Evolutionary conservation across 2,888 invertebrate genomes (phyloP), one percentile per base, ranked within the genome.

Genomic region (Rapana venosa): DNA sequence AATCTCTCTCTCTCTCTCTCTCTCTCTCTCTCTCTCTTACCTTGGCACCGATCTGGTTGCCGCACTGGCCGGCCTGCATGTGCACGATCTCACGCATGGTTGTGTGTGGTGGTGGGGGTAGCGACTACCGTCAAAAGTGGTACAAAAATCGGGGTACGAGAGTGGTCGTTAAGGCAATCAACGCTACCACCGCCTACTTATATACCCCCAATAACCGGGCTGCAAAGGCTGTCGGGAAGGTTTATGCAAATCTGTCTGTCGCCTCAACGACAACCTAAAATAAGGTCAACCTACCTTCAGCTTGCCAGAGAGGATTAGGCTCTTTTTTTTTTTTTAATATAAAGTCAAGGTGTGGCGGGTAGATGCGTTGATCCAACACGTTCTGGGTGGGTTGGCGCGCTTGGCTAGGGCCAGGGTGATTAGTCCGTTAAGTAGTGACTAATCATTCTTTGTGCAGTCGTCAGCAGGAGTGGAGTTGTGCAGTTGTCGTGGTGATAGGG

Each of bases 11-110:
- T 47, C 47, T 47, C 47, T 47, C 47, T 47, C 47, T 47, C 47
- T 47, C 47, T 47, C 47, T 47, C 47, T 47, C 47, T 47, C 47
- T 47, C 47, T 47, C 47, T 47, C 47, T 47, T 87, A 93, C 93
- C 92, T 94, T 94, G 35, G 94, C 92, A 77, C 94, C 94, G 84
- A 94, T 94, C 92, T 94, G 94, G 92, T 94, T 94, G 36, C 94
- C 94, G 88, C 94, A 94, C 91, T 94, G 94, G 61, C 94, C 94
- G 89, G 93, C 94, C 92, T 94, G 94, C 36, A 94, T 90, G 91
- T 94, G 94, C 26, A 94, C 94, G 87, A 94, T 94, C 91, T 94
- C 94, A 83, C 94, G 91, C 94, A 94, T 94, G 86, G 86, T 86
- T 22, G n/a, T 85, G 83, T 83, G 83, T 83, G 66, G 66, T 66